Percentiles rank a stretch among this genome's conserved stretches.
These are phyloP conservation scores for Eupeodes luniger DNA, from an alignment of 2,888 invertebrate species.

Conservation along the genomic window DNA sequence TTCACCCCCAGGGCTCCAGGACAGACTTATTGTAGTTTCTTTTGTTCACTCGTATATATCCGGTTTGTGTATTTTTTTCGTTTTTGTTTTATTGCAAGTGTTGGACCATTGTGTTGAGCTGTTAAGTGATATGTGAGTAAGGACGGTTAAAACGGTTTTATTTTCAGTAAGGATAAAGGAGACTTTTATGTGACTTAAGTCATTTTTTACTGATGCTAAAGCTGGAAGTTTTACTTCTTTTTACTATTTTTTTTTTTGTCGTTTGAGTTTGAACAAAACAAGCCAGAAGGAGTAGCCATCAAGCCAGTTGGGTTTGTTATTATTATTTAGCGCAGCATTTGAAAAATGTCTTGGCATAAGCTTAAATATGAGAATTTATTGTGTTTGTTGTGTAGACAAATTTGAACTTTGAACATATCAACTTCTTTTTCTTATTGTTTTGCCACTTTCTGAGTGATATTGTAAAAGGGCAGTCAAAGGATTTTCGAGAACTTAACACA, in stretches of 20 bases:
- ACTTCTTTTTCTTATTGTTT: too few species aligned
- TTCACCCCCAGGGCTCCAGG: not conserved
- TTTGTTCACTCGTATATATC: constrained; percentile 55
- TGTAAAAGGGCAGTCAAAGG: too few species aligned
- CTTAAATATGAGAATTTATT: too few species aligned
- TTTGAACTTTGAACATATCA: too few species aligned
- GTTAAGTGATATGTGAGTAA: constrained; percentile 57
- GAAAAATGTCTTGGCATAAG: too few species aligned
- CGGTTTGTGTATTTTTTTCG: constrained; percentile 24
- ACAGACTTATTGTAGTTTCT: constrained; percentile 37
- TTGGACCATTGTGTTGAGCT: constrained; percentile 61
- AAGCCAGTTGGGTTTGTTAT: too few species aligned
- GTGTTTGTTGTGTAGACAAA: too few species aligned
- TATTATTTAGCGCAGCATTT: too few species aligned
- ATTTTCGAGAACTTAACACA: too few species aligned
- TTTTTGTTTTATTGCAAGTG: constrained; percentile 43
- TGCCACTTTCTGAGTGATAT: too few species aligned
- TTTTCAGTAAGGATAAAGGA: constrained; percentile 11
- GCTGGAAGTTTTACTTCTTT: not conserved
- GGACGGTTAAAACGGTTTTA: constrained; percentile 26
- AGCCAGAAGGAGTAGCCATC: not conserved
- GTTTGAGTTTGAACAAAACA: not conserved
- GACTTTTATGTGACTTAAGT: constrained; percentile 13
- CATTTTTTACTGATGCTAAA: not conserved
- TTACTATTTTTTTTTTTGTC: not conserved